Conservation (phyloP, 2,113 vertebrate genomes). For the Myrmecophaga tridactyla region DNA sequence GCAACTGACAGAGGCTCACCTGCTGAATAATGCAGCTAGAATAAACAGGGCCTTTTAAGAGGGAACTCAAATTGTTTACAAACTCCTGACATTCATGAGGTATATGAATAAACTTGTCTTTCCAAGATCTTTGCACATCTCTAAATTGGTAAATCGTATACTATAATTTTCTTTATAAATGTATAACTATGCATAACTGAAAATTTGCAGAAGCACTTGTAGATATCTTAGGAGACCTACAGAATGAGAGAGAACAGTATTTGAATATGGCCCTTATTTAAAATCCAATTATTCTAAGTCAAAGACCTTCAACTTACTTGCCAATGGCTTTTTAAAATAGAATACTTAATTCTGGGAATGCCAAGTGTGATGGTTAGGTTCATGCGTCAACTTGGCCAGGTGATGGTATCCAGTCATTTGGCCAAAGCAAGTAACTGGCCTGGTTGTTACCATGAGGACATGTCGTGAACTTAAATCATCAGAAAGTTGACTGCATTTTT, state of each 20-base stretch:
- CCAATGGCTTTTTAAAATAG: not conserved
- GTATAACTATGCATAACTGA: not conserved
- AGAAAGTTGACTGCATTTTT: too few species aligned
- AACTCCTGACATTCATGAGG: not conserved
- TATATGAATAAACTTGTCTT: not conserved
- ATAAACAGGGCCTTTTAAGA: not conserved
- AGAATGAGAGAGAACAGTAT: not conserved
- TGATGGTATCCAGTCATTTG: too few species aligned
- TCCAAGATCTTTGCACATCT: not conserved
- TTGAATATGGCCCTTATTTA: not conserved
- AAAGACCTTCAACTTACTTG: constrained; percentile 1
- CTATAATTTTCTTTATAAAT: constrained; percentile 10
- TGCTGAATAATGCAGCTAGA: not conserved
- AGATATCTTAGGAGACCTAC: not conserved
- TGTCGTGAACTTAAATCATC: too few species aligned
- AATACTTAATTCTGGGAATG: constrained; percentile 6
- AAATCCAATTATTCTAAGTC: constrained; percentile 7
- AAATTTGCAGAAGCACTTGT: not conserved
- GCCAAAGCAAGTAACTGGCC: too few species aligned
- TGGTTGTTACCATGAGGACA: too few species aligned
- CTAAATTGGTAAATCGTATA: not conserved
- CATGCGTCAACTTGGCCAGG: too few species aligned
- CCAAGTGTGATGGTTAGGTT: not conserved
- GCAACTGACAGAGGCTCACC: not conserved
- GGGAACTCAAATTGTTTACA: too few species aligned